Base-by-base conservation (phyloP, 2,888 invertebrate species). In the Eumerus sabulonum region DNA sequence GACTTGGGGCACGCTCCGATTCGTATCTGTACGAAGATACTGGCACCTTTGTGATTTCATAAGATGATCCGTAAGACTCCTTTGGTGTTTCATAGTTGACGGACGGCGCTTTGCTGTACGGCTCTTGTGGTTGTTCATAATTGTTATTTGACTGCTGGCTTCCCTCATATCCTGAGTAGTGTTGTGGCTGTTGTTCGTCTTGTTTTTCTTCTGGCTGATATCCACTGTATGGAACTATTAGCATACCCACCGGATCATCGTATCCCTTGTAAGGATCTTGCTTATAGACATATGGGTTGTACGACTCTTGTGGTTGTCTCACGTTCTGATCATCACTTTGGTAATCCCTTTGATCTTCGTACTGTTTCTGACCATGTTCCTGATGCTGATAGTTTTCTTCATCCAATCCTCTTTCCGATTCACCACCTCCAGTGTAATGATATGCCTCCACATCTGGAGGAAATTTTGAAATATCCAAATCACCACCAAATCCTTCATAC, bases 221-320 rank as follows among this genome's bases (percentile, higher is more conserved):
- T 5, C 67, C 72, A 63, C 67, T 68, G 14, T 77, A 77, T 2
- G 77, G 77, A 12, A 77, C 72, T 50, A 77, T 77, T 1, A 51
- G 59, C 44, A 47, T 59, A 4, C 59, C 40, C 2, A 57, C 60
- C n/a, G 50, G 51, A 4, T 67, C 51, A 0, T 67, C 27, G 27
- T 53, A 72, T 47, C 51, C 66, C 11, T 67, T 72, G n/a, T 53
- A 77, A 9, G 62, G 50, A 7, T 50, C 12, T 1, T 36, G 38
- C 3, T 27, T 36, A 9, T 63, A 36, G 14, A 62, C 57, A 18
- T 64, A 76, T 0, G 17, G 42, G 9, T 54, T 62, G 36, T 71
- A 63, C 1, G 17, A 18, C 11, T 9, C 7, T 9, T 4, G 44
- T 4, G 44, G 64, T 9, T 66, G 66, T 16, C 56, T 45, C 1